Base-by-base conservation (phyloP, 2,888 invertebrate genomes). In the Patella ulyssiponensis region DNA sequence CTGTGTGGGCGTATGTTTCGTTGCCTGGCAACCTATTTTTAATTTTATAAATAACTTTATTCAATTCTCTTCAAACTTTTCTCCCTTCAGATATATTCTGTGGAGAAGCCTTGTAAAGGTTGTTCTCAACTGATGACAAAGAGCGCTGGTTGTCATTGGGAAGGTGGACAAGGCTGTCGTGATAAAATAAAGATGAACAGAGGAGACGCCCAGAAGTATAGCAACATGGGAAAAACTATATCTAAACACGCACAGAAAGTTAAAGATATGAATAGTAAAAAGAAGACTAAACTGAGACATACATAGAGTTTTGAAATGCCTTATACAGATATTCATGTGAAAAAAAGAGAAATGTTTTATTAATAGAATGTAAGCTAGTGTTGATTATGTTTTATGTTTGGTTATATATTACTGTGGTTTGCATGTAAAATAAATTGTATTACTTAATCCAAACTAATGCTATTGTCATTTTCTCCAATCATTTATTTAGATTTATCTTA, bases 141-240 rank as follows among this genome's bases (percentile, higher is more conserved):
- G 80, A 84, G 85, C 20, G 79, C 84, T 70, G 88, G 90, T 5
- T 76, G 87, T 9, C 91, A 92, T 85, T 92, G 92, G 92, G 92
- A 92, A 85, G 92, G 92, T 33, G 92, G 92, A 5, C 89, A 88
- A 79, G 92, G 92, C 4, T 92, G 92, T 81, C 84, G 92, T 12
- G 91, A 92, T 85, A 91, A 90, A 81, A 85, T 88, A 7, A 81
- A 85, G 56, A 92, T 92, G 92, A 89, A 89, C 84, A 89, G 89
- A 77, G 82, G 80, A 79, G 91, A 91, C 81, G 81, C 81, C 4
- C 86, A 89, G 80, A 91, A 91, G 79, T 90, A 88, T 81, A 76
- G 83, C 2, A 89, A 87, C 79, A 78, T 82, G 78, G 85, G 83
- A 81, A 91, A 91, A 81, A 91, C 90, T 0, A 69, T 85, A 3